Evolutionary conservation across 2,113 vertebrate genomes (phyloP), one percentile per base, ranked within the genome.

Genomic region (Prietella phreatophila): DNA sequence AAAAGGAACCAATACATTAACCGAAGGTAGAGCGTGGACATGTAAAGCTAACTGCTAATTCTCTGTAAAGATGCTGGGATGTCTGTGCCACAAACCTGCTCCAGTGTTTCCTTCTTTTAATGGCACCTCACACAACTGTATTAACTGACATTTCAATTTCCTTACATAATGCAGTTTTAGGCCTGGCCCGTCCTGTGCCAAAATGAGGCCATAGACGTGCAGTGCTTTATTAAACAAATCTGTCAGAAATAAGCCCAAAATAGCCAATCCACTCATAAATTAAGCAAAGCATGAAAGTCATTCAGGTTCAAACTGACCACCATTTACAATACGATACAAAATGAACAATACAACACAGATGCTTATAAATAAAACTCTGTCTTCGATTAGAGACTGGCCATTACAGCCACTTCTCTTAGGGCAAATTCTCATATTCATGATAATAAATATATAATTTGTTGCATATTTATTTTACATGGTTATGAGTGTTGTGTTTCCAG

Each of bases 221-320:
- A 63, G 5, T 63, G 25, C 27, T 63, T 27, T 76, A 50, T 81
- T 53, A 87, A 78, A 73, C 53, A 67, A 63, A 83, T 88, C 88
- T 88, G 87, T 84, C 39, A 82, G n/a, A 78, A 88, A 89, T 90
- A 83, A 85, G 11, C 33, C 56, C 39, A 47, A 84, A 82, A 78
- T 50, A 30, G 13, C 42, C 36, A 85, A 85, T 17, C 60, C 33
- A 73, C 67, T 47, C 14, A 67, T 42, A 80, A 89, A 90, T 85
- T 84, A 89, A 88, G 87, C 79, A 90, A 89, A 88, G 87, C 79
- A 90, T 69, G 22, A 87, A 83, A 89, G 73, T 85, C 42, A 50
- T 87, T 88, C 55, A 88, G 82, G 61, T 90, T 89, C 88, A 85
- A 85, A 90, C 76, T 63, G 63, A 88, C 63, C 60, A 58, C n/a